Conservation (phyloP, 1,140 invertebrate genomes). For the Trachymyrmex septentrionalis region DNA sequence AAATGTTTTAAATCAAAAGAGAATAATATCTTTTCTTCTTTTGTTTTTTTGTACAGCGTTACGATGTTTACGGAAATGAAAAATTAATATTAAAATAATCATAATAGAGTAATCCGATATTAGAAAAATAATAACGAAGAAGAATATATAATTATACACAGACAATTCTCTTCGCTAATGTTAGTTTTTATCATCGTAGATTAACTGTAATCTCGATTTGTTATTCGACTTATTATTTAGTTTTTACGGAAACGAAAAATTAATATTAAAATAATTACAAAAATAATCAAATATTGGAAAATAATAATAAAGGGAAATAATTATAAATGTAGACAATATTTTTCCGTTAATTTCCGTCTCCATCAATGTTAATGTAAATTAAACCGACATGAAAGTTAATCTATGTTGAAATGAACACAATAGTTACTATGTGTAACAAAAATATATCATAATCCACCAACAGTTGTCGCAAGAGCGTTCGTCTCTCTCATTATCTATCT, state of each 20-base stretch:
- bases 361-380: no score
- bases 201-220: no score
- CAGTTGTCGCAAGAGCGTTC: not conserved
- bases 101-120: not conserved
- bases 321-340: not conserved
- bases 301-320: not conserved
- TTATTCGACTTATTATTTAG: not conserved
- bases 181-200: no score
- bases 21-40: not conserved
- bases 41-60: not conserved
- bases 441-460: not conserved
- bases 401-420: no score
- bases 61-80: not conserved
- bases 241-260: not conserved
- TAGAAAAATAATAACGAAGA: not conserved
- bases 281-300: not conserved
- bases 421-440: not conserved
- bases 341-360: not conserved
- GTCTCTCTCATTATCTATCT: not conserved
- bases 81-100: conserved; percentile 20
- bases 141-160: not conserved
- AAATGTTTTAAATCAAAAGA: not conserved
- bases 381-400: no score
- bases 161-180: not conserved
- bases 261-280: no score